Percentiles rank a stretch among this genome's conserved stretches.
Evolutionary conservation across 1,140 invertebrate species (phyloP).

Genomic region (Melanaphis sacchari): DNA sequence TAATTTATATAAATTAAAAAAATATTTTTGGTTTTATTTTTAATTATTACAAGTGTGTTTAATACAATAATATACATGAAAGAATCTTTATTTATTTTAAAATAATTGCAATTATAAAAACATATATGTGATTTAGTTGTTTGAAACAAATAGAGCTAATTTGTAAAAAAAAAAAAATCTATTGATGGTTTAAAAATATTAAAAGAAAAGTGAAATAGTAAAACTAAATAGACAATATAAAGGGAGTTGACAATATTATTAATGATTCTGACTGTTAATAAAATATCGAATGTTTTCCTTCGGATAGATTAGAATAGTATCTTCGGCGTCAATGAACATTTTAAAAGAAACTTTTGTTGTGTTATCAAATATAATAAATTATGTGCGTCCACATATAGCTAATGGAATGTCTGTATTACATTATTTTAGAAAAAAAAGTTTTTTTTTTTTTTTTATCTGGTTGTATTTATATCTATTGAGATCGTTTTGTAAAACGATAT

Average conservation of each 20-base stretch:
- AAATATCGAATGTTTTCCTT: background rate
- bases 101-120: background rate
- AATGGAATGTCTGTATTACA: background rate
- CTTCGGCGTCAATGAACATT: conserved; percentile 31
- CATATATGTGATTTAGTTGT: background rate
- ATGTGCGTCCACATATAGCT: background rate
- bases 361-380: conserved; percentile 30
- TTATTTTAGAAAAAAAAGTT: background rate
- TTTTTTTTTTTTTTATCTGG: background rate
- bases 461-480: background rate
- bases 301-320: conserved; percentile 11
- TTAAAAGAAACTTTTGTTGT: conserved; percentile 29
- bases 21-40: background rate
- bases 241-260: conserved; percentile 14
- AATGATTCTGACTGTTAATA: conserved; percentile 16
- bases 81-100: background rate
- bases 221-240: background rate
- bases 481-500: background rate
- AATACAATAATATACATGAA: too few relatives aligned
- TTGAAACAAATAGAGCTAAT: background rate
- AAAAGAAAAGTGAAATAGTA: background rate
- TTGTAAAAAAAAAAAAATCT: background rate
- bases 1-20: too few relatives aligned
- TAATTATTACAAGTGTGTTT: background rate
- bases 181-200: background rate